Percentiles rank a stretch among this genome's conserved stretches.
Conservation (phyloP, 2,113 vertebrate species). For the Daubentonia madagascariensis region DNA sequence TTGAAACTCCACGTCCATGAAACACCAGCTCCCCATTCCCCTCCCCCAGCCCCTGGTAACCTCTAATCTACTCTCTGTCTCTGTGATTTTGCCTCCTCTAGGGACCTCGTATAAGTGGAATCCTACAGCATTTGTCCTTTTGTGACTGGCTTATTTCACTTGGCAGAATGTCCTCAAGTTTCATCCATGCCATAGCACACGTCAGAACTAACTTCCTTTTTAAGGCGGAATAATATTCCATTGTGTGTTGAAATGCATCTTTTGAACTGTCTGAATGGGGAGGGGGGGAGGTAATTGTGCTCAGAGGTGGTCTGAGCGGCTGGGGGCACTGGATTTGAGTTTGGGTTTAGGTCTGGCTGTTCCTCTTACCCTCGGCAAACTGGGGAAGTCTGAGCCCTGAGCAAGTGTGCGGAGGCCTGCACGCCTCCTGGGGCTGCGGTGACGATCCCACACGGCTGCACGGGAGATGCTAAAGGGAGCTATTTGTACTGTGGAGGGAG, state of each 20-base stretch:
- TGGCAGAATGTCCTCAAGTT: fast-evolving
- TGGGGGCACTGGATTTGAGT: fast-evolving
- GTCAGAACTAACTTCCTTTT: fast-evolving
- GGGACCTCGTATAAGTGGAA: fast-evolving
- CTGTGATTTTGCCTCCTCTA: fast-evolving
- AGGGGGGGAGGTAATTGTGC: fast-evolving
- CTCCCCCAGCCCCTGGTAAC: fast-evolving
- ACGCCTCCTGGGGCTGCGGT: fast-evolving
- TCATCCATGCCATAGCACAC: fast-evolving
- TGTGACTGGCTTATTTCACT: neutral
- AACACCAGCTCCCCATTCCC: fast-evolving
- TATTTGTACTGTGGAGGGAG: neutral
- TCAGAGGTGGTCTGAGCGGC: too few species aligned
- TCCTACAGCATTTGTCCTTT: fast-evolving
- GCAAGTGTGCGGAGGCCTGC: neutral
- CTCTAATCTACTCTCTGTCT: too few species aligned
- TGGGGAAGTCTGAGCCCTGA: fast-evolving
- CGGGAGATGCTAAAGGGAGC: fast-evolving
- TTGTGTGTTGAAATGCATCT: fast-evolving
- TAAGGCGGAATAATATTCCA: fast-evolving
- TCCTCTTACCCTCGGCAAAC: too few species aligned
- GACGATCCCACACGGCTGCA: neutral
- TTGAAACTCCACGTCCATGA: fast-evolving
- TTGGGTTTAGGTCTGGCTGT: neutral
- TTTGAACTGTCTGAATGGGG: fast-evolving